Conservation (phyloP, 2,113 vertebrate species). For the Pseudorhombus dupliciocellatus region DNA sequence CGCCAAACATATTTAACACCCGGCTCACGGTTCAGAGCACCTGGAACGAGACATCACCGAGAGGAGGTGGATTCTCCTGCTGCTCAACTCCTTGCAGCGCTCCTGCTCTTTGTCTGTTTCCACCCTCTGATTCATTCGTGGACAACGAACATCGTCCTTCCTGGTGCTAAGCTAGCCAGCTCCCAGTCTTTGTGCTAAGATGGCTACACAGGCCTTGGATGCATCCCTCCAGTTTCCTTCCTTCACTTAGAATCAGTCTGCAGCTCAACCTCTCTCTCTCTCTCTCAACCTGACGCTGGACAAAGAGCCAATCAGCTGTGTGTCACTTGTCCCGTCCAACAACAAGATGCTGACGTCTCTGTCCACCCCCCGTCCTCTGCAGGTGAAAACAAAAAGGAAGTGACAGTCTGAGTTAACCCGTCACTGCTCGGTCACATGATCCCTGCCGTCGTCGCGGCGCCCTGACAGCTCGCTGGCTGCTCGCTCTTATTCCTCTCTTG, state of each 20-base stretch:
- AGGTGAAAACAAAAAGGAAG: conserved; percentile 67
- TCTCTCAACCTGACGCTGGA: conserved; percentile 20
- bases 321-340: conserved; percentile 6
- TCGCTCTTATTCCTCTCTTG: conserved; percentile 25
- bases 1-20: conserved; percentile 35
- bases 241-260: neutral
- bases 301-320: conserved; percentile 49
- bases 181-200: neutral
- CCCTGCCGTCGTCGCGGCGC: neutral
- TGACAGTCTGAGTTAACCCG: conserved; percentile 63
- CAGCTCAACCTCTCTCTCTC: neutral
- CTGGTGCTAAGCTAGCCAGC: neutral
- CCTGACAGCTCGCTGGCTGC: conserved; percentile 11
- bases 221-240: too few species aligned
- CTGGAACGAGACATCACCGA: too few species aligned
- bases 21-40: neutral
- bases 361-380: neutral
- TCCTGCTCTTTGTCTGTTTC: too few species aligned
- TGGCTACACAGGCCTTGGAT: neutral
- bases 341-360: neutral
- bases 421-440: conserved; percentile 45
- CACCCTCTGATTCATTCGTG: too few species aligned
- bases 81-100: too few species aligned
- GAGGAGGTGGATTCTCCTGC: too few species aligned
- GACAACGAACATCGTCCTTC: too few species aligned